Base-by-base conservation (phyloP, 2,888 invertebrate genomes). In the Salticus scenicus region DNA sequence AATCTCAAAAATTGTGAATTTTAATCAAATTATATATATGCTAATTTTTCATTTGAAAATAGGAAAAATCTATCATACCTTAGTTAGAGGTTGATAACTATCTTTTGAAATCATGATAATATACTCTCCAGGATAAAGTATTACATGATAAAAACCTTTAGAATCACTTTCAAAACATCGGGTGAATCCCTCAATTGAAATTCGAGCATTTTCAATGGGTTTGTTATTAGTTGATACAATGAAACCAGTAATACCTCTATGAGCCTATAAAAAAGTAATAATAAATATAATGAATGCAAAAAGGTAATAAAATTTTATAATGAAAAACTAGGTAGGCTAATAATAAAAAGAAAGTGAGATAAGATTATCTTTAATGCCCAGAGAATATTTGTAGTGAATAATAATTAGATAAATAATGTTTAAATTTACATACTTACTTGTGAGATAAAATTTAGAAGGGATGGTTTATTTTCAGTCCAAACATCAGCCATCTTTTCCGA, bases 101-200 rank as follows among this genome's bases (percentile, higher is more conserved):
- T 93, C 93, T 70, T 95, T 95, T 42, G 92, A 89, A 0, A 94
- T 96, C 85, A 93, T 94, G 88, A 98, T 92, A 28, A 93, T 93
- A 91, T 98, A 98, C 8, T 93, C 93, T 86, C 98, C 98, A 0
- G 98, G 98, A 28, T 96, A 92, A 33, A 99, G 92, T 69, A 99
- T 92, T 85, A 99, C 93, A 98, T 98, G 99, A 92, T 95, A 99
- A 91, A 98, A 97, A 4, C 99, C 99, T 24, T 94, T 92, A 47
- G 93, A 92, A 0, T 96, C 95, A 0, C 96, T 95, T 0, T 93
- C 93, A 17, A 98, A 93, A 73, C 94, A 94, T 91, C 98, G 97
- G 69, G 94, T 92, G 80, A 97, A 94, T 0, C 95, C 95, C 51
- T 93, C 92, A 0, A 98, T 94, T 33, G 93, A 91, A 66, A 99